Percentiles rank a stretch among this genome's conserved stretches.
Conservation (phyloP, 2,113 vertebrate genomes). For the Sterrhoptilus dennistouni region DNA sequence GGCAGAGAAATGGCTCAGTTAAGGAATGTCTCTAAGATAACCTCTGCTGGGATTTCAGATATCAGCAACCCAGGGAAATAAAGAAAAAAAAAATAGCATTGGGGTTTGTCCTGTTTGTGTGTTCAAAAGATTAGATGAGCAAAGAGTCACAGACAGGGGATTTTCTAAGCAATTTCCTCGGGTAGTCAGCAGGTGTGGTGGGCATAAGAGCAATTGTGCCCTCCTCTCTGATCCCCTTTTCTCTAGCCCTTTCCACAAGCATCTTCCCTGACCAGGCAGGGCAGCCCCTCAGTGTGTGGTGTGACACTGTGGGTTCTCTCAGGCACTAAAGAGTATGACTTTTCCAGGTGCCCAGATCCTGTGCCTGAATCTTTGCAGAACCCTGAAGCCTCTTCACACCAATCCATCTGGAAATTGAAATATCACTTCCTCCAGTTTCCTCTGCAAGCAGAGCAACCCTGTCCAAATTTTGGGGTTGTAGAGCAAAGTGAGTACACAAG, state of each 20-base stretch:
- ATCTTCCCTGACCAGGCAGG: not conserved
- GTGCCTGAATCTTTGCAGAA: not conserved
- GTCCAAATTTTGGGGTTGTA: not conserved
- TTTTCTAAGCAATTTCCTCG: not conserved
- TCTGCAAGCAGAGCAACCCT: not conserved
- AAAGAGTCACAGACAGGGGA: not conserved
- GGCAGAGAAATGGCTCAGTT: not conserved
- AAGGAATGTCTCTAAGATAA: not conserved
- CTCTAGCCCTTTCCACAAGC: not conserved
- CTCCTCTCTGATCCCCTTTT: not conserved
- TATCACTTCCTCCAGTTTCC: not conserved
- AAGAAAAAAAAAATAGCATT: not conserved
- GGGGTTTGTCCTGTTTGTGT: not conserved
- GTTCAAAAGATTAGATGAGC: not conserved
- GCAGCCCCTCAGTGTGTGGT: rapidly evolving
- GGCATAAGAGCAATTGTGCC: not conserved
- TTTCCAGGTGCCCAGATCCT: not conserved
- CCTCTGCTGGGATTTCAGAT: not conserved
- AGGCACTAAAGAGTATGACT: not conserved
- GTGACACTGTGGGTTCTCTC: rapidly evolving
- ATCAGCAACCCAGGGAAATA: not conserved
- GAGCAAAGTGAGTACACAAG: not conserved
- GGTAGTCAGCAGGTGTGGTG: not conserved
- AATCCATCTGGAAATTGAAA: not conserved
- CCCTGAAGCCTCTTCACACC: not conserved